Evolutionary conservation across 1,140 invertebrate genomes (phyloP), one percentile per base, ranked within the genome.

Genomic region (Lucilia sericata): DNA sequence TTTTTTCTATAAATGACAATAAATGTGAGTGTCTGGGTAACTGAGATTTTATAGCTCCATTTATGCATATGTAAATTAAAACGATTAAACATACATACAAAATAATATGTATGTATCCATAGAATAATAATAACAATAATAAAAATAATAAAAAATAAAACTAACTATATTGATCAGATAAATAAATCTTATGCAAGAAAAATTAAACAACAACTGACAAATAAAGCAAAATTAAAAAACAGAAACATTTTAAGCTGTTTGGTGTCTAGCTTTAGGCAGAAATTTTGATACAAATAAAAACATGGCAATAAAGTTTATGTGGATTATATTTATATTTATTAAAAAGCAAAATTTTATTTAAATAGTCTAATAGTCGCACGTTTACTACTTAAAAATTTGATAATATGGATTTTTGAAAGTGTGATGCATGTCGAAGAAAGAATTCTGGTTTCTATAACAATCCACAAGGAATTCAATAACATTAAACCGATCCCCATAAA

Each of bases 161-260:
- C 42, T 42, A 42, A 42, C 51, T 55, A 55, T 55, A 55, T 55
- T 55, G 19, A 70, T 70, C 60, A 19, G 19, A 70, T 70, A 70
- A 70, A 70, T 70, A 70, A 70, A 21, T 70, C 60, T 70, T 70
- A 70, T 70, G 60, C 60, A 19, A 70, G 60, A 70, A 70, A n/a
- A 19, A 70, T 70, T 10, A 70, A 17, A 70, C 65, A 70, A n/a
- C 17, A 70, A 70, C 8, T 70, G 65, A 70, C 65, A 70, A 70
- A 70, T 21, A 70, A 70, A 70, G 25, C 65, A 21, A 70, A 70
- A 70, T 9, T 0, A 70, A 70, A 13, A 70, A 25, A 5, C 65
- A 60, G 17, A 4, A 25, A 70, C 9, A 70, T 70, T 70, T 21
- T 70, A 25, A 25, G 65, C 19, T 70, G 21, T 12, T 8, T 21